A percentile compares a stretch with the other conserved stretches of the same genome.
phyloP scores from a whole-genome alignment of 2,888 invertebrate genomes.

The Globia sparganii region DNA sequence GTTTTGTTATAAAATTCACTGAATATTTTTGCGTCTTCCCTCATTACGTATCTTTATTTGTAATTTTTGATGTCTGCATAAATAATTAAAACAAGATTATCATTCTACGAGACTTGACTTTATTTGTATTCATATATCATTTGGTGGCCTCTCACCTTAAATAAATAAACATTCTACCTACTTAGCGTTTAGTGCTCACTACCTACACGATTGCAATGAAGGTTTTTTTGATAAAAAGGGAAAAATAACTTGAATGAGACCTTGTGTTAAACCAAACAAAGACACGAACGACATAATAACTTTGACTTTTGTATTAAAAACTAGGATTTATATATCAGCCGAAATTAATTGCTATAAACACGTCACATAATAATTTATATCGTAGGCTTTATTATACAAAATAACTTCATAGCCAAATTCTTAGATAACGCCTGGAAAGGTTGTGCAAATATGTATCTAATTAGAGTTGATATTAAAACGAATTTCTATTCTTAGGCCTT shows the following conservation, averaged over 20 bases:
- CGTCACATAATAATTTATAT: constrained; percentile 24
- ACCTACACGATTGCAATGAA: constrained; percentile 50
- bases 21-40: constrained; percentile 26
- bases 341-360: constrained; percentile 17
- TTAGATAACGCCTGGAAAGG: not conserved
- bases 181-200: constrained; percentile 13
- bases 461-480: not conserved
- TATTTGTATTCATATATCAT: constrained; percentile 40
- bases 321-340: not conserved
- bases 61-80: constrained; percentile 33
- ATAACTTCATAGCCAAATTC: not conserved
- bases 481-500: not conserved
- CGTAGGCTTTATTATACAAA: not conserved
- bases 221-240: constrained; percentile 61
- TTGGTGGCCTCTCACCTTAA: constrained; percentile 49
- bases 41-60: constrained; percentile 7
- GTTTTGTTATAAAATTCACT: constrained; percentile 17
- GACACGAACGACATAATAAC: constrained; percentile 11
- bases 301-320: constrained; percentile 9
- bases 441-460: not conserved
- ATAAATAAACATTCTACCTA: constrained; percentile 53
- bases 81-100: constrained; percentile 34
- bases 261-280: constrained; percentile 47
- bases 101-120: constrained; percentile 4
- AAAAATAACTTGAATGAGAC: constrained; percentile 39